phyloP scores from a whole-genome alignment of 1,140 invertebrate genomes.

The Archegozetes longisetosus region DNA sequence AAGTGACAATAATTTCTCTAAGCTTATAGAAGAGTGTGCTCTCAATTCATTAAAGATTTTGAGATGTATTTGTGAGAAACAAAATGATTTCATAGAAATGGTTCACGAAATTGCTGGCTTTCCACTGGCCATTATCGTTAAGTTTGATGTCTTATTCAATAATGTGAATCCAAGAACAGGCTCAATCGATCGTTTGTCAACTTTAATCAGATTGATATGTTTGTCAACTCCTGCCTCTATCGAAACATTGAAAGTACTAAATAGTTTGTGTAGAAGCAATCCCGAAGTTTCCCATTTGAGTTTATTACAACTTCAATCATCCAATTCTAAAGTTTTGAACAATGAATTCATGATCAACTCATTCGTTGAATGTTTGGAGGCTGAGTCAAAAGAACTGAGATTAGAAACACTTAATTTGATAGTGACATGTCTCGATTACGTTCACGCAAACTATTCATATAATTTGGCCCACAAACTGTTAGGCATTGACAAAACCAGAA shows the following conservation, averaged over 20 bases:
- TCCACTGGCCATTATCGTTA: constrained; percentile 12
- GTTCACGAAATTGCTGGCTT: constrained; percentile 12
- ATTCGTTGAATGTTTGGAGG: constrained; percentile 73
- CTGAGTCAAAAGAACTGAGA: constrained; percentile 36
- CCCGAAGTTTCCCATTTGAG: constrained; percentile 9
- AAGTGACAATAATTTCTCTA: not conserved
- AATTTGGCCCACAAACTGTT: constrained; percentile 77
- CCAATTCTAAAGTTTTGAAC: constrained; percentile 2
- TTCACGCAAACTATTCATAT: constrained; percentile 33
- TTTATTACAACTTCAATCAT: constrained; percentile 13
- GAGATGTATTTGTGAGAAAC: constrained; percentile 9
- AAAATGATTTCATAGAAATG: constrained; percentile 13
- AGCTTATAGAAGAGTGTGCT: constrained; percentile 11
- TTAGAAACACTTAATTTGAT: constrained; percentile 19
- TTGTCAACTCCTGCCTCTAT: constrained; percentile 9
- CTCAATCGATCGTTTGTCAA: constrained; percentile 15
- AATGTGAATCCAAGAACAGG: constrained; percentile 15
- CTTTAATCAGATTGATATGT: constrained; percentile 10
- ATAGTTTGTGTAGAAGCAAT: constrained; percentile 8
- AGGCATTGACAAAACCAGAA: constrained; percentile 53
- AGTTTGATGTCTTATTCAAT: constrained; percentile 14
- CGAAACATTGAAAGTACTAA: constrained; percentile 14
- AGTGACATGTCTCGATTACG: constrained; percentile 6
- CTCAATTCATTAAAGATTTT: constrained; percentile 8
- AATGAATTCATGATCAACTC: constrained; percentile 33